phyloP scores from a whole-genome alignment of 1,140 invertebrate genomes.

The Lasioglossum baleicum region DNA sequence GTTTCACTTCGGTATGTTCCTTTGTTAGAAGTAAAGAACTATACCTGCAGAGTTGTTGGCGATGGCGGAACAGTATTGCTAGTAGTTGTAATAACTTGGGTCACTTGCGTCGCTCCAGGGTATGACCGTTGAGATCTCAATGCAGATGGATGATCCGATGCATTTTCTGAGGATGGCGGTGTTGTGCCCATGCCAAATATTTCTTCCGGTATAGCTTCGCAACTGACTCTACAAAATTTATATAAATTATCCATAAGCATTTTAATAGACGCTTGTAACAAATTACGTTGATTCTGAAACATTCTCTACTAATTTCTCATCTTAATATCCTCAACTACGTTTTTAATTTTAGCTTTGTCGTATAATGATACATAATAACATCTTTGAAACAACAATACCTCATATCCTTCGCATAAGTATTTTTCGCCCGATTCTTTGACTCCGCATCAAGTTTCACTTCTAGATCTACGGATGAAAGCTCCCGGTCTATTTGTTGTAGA shows the following conservation, averaged over 20 bases:
- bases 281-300: too few relatives aligned
- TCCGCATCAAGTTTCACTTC: conserved; percentile 76
- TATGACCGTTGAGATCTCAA: conserved; percentile 73
- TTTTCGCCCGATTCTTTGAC: conserved; percentile 83
- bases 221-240: conserved; percentile 84
- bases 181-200: conserved; percentile 84
- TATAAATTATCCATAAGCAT: neutral
- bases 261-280: neutral
- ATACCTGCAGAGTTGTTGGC: conserved; percentile 71
- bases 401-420: conserved; percentile 85
- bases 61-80: conserved; percentile 75
- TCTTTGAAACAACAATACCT: conserved; percentile 62
- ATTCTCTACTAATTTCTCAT: too few relatives aligned
- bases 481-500: conserved; percentile 69
- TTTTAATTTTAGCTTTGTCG: too few relatives aligned
- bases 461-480: conserved; percentile 68
- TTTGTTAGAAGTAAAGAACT: neutral
- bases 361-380: neutral
- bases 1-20: too few relatives aligned
- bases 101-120: conserved; percentile 68
- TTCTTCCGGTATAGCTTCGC: conserved; percentile 94
- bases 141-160: conserved; percentile 67
- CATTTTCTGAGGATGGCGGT: conserved; percentile 77
- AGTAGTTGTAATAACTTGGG: conserved; percentile 59
- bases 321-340: too few relatives aligned